A percentile compares a stretch with the other conserved stretches of the same genome.
Evolutionary conservation across 2,888 invertebrate species (phyloP).

Genomic region (Aphidius colemani): DNA sequence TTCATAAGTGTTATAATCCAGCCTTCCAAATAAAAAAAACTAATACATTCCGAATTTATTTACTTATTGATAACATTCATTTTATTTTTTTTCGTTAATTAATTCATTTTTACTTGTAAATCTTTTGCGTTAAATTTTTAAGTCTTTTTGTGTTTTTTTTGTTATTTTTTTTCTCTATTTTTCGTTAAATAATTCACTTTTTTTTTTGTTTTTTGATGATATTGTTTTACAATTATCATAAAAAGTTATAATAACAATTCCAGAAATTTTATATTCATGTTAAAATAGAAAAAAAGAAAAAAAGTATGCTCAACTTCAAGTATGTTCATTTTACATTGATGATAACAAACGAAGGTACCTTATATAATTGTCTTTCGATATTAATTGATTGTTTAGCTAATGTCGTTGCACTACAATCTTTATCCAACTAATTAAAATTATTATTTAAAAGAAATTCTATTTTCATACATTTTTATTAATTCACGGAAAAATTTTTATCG

Average conservation of each 20-base stretch:
- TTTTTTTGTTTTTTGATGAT: constrained; percentile 16
- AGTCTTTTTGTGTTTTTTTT: constrained; percentile 40
- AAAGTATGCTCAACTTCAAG: too few relatives aligned
- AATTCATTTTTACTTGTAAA: constrained; percentile 21
- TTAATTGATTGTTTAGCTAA: constrained; percentile 23
- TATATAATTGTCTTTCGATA: constrained; percentile 26
- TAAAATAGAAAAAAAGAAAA: too few relatives aligned
- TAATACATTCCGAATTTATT: constrained; percentile 23
- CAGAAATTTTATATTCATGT: too few relatives aligned
- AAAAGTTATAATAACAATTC: too few relatives aligned
- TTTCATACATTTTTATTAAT: constrained; percentile 18
- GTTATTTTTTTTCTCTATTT: not conserved
- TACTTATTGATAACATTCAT: constrained; percentile 3
- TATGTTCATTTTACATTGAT: too few relatives aligned
- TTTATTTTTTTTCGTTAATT: not conserved
- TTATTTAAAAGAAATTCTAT: constrained; percentile 11
- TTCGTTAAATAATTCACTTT: not conserved
- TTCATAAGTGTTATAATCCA: constrained; percentile 45
- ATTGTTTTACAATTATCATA: constrained; percentile 19
- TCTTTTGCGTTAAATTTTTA: constrained; percentile 43
- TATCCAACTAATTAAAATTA: not conserved
- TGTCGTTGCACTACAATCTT: constrained; percentile 21
- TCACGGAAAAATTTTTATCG: constrained; percentile 42
- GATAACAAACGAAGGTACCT: too few relatives aligned
- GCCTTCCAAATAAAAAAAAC: constrained; percentile 43